Conservation (phyloP, 1,140 invertebrate species). For the Lerema accius region DNA sequence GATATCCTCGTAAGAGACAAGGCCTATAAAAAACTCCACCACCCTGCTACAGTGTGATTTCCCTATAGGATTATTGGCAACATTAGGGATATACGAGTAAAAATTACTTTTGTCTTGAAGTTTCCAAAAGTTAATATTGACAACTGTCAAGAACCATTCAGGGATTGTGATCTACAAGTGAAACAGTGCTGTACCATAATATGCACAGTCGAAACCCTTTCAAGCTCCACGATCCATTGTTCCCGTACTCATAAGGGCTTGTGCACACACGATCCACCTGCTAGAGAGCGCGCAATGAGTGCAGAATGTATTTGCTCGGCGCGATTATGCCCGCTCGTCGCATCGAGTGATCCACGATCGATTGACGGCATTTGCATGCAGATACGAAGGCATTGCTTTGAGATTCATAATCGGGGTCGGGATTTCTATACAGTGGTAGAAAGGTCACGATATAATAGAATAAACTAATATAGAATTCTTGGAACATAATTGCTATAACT, state of each 20-base stretch:
- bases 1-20: no score
- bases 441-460: no score
- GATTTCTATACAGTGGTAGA: no score
- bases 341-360: conserved; percentile 27
- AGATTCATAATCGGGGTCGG: not conserved
- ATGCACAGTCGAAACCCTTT: conserved; percentile 14
- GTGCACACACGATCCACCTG: conserved; percentile 50
- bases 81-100: no score
- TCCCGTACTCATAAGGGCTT: conserved; percentile 44
- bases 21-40: no score
- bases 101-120: no score
- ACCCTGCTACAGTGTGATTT: no score
- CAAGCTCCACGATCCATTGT: conserved; percentile 21
- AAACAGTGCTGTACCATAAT: conserved; percentile 8
- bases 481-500: no score
- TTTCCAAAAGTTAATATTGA: not conserved
- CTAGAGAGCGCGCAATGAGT: conserved; percentile 52
- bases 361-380: conserved; percentile 21
- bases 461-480: no score
- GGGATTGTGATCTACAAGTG: conserved; percentile 1
- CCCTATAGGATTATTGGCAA: no score
- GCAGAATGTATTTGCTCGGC: conserved; percentile 58
- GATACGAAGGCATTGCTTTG: conserved; percentile 9
- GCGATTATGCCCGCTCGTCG: conserved; percentile 53
- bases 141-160: not conserved